phyloP scores from a whole-genome alignment of 2,888 invertebrate species.

The Dusona sp. region DNA sequence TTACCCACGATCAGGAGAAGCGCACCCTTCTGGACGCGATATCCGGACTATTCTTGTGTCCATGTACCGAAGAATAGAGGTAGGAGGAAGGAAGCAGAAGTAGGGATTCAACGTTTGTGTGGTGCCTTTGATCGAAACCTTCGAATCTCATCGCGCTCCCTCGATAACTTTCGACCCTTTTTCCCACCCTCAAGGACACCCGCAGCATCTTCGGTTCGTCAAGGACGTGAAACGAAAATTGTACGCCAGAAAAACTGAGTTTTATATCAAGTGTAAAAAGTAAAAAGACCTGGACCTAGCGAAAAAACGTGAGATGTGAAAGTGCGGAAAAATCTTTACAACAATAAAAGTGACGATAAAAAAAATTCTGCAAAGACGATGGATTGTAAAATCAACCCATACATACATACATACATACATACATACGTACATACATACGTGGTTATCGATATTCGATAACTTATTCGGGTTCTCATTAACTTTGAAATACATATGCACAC shows the following conservation, averaged over 20 bases:
- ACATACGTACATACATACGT: neutral
- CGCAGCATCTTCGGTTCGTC: neutral
- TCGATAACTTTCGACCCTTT: conserved; percentile 42
- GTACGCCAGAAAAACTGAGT: neutral
- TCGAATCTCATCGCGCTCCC: conserved; percentile 24
- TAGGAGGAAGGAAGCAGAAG: neutral
- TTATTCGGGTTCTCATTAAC: neutral
- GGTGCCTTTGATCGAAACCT: conserved; percentile 45
- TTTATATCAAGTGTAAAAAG: neutral
- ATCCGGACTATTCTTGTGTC: conserved; percentile 51
- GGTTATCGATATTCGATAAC: neutral
- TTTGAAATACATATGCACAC: neutral
- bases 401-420: too few relatives aligned
- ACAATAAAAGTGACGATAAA: neutral
- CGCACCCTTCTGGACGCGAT: conserved; percentile 39
- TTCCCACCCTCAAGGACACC: neutral
- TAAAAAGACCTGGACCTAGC: neutral
- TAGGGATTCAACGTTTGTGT: neutral
- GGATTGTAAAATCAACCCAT: neutral
- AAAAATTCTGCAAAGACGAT: neutral
- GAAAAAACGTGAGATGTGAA: neutral
- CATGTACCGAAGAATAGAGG: conserved; percentile 41
- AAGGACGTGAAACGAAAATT: neutral
- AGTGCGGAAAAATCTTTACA: neutral
- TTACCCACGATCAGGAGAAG: conserved; percentile 38